phyloP scores from a whole-genome alignment of 2,888 invertebrate genomes.

The Xylocampa areola region DNA sequence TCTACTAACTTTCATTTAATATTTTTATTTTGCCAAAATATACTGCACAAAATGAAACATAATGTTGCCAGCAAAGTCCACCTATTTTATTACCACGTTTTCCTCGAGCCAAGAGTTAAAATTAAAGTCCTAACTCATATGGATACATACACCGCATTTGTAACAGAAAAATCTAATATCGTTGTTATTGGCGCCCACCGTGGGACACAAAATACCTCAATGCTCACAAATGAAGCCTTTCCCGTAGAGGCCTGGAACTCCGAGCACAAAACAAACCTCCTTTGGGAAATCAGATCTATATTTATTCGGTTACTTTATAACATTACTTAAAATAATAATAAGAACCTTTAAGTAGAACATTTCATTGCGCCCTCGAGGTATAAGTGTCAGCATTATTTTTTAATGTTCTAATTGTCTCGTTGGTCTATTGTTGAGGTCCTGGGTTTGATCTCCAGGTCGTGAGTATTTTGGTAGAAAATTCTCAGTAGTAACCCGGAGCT shows the following conservation, averaged over 20 bases:
- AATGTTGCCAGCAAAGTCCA: constrained; percentile 17
- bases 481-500: no score
- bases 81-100: constrained; percentile 27
- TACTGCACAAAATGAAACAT: constrained; percentile 6
- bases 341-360: constrained; percentile 32
- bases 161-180: constrained; percentile 50
- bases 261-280: constrained; percentile 49
- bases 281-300: constrained; percentile 55
- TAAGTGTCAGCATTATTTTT: constrained; percentile 28
- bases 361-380: constrained; percentile 23
- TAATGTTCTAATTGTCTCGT: no score
- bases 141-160: constrained; percentile 31
- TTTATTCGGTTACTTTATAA: constrained; percentile 42
- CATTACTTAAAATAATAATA: constrained; percentile 40
- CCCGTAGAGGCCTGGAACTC: constrained; percentile 28
- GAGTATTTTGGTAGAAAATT: no score
- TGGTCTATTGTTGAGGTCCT: no score
- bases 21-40: background rate
- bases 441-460: no score
- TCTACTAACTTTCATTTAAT: background rate
- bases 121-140: constrained; percentile 46
- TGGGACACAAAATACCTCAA: constrained; percentile 52
- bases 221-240: constrained; percentile 45
- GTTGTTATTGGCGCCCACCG: constrained; percentile 52
- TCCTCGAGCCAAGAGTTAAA: constrained; percentile 26